phyloP scores from a whole-genome alignment of 2,113 vertebrate genomes.

The Eclectus roratus region DNA sequence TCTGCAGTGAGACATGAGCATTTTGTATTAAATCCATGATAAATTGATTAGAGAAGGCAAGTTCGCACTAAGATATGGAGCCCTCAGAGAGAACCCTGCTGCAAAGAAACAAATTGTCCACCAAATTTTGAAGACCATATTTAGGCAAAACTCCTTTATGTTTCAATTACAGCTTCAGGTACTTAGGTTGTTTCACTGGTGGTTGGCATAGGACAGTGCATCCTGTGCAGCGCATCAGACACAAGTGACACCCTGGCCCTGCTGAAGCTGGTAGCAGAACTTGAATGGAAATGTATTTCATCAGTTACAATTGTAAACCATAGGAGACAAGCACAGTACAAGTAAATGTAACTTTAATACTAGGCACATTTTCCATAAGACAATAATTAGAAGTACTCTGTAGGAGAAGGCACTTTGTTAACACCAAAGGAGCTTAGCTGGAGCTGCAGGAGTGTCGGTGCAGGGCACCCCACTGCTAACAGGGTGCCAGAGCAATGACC shows the following conservation, averaged over 20 bases:
- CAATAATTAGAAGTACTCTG: neutral
- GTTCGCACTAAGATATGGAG: neutral
- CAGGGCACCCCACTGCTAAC: accelerated
- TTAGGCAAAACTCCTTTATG: neutral
- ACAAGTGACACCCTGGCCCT: accelerated
- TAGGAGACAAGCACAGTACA: neutral
- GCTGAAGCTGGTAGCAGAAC: accelerated
- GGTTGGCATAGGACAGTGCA: accelerated
- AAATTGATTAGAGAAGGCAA: neutral
- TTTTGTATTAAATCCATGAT: neutral
- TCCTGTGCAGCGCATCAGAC: neutral
- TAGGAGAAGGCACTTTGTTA: neutral
- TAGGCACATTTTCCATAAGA: neutral
- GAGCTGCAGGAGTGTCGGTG: neutral
- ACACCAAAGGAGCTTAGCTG: neutral
- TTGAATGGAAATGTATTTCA: neutral
- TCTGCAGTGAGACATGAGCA: accelerated
- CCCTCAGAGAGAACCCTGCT: neutral
- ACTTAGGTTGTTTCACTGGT: too few species aligned
- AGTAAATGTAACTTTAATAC: neutral
- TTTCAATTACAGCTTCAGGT: neutral
- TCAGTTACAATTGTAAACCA: accelerated
- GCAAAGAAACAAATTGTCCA: neutral
- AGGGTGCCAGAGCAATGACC: neutral
- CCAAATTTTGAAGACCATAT: accelerated